Percentiles rank a stretch among this genome's conserved stretches.
phyloP scores from a whole-genome alignment of 2,113 vertebrate genomes.

The Pogona vitticeps region DNA sequence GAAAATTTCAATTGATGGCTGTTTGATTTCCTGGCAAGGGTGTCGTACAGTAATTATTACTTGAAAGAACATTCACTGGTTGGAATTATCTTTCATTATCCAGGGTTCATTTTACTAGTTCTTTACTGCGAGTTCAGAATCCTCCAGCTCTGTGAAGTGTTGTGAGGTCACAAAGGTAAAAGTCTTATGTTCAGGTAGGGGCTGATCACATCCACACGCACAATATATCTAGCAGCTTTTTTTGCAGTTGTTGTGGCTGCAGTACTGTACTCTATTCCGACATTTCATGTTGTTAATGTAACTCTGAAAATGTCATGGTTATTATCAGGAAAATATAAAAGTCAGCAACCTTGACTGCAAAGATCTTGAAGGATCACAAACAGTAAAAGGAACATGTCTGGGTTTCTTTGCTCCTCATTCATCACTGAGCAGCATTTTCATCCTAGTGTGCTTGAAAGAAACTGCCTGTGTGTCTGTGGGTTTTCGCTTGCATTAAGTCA shows the following conservation, averaged over 20 bases:
- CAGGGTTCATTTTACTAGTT: background rate
- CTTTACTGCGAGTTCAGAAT: constrained; percentile 7
- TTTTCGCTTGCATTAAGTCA: constrained; percentile 45
- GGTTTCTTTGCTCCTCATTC: constrained; percentile 1
- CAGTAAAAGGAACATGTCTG: constrained; percentile 15
- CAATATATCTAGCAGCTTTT: constrained; percentile 12
- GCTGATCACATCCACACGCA: background rate
- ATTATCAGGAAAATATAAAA: constrained; percentile 56
- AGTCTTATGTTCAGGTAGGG: constrained; percentile 16
- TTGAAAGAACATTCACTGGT: background rate
- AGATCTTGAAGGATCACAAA: constrained; percentile 35
- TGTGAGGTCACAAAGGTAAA: constrained; percentile 18
- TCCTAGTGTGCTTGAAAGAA: constrained; percentile 35
- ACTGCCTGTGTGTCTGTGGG: background rate
- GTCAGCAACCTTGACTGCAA: constrained; percentile 55
- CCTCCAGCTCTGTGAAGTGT: background rate
- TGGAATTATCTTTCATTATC: constrained; percentile 21
- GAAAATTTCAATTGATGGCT: background rate
- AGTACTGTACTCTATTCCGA: constrained; percentile 42
- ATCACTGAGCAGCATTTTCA: constrained; percentile 16
- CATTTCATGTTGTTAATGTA: constrained; percentile 59
- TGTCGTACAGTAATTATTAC: constrained; percentile 1
- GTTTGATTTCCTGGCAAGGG: background rate
- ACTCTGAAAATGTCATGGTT: constrained; percentile 64
- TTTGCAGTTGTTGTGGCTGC: constrained; percentile 34